Evolutionary conservation across 2,797 vertebrate species (phyloP).

Genomic region (Mareca strepera): DNA sequence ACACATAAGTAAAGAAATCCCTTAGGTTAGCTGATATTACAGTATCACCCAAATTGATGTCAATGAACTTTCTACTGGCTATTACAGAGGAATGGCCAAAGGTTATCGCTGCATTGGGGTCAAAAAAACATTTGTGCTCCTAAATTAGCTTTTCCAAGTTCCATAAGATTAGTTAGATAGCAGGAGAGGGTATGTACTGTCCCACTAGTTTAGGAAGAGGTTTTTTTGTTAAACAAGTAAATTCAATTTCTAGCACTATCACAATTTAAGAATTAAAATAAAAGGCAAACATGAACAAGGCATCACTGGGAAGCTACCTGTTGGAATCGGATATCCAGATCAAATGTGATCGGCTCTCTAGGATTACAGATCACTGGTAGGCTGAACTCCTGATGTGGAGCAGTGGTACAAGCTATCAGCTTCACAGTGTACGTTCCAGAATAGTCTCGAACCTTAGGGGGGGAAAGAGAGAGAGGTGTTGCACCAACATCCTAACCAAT

Average conservation of each 20-base stretch:
- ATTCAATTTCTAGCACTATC: neutral
- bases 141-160: neutral
- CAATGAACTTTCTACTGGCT: neutral
- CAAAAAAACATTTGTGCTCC: neutral
- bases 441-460: conserved; percentile 91
- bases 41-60: neutral
- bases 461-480: neutral
- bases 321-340: conserved; percentile 94
- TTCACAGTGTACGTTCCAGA: conserved; percentile 91
- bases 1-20: neutral
- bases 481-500: neutral
- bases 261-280: neutral
- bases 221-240: neutral
- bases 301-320: conserved; percentile 78
- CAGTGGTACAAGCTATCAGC: conserved; percentile 87
- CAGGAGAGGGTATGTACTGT: neutral
- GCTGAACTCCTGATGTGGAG: conserved; percentile 84
- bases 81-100: neutral
- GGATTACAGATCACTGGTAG: conserved; percentile 89
- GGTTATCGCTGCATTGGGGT: neutral
- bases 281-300: neutral
- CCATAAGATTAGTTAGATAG: neutral
- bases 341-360: conserved; percentile 86
- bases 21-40: neutral
- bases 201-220: neutral